phyloP scores from a whole-genome alignment of 2,113 vertebrate species.

The Pipra filicauda region DNA sequence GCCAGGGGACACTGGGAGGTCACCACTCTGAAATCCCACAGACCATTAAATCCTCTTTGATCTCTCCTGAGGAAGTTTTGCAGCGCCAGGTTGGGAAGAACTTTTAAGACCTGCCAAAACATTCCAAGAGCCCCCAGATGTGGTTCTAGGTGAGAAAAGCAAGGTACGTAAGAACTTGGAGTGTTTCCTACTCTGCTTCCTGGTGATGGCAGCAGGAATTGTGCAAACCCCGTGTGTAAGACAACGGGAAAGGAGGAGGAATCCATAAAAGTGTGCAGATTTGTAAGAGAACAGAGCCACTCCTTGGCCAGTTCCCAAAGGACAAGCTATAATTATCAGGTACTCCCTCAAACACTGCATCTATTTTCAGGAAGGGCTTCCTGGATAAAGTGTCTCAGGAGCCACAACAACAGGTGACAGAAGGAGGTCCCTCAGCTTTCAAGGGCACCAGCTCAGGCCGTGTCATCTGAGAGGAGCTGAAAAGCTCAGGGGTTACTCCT shows the following conservation, averaged over 20 bases:
- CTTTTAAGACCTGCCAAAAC: not conserved
- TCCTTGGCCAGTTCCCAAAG: not conserved
- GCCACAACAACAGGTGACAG: not conserved
- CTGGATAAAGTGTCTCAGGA: not conserved
- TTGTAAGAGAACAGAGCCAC: not conserved
- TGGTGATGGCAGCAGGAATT: not conserved
- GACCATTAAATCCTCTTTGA: not conserved
- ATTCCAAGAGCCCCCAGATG: not conserved
- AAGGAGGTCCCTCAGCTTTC: not conserved
- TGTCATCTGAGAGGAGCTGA: not conserved
- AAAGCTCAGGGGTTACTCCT: rapidly evolving
- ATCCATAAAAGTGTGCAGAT: not conserved
- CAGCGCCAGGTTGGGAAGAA: not conserved
- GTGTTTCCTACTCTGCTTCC: not conserved
- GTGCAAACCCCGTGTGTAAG: rapidly evolving
- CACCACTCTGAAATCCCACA: not conserved
- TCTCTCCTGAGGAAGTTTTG: not conserved
- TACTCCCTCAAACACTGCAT: not conserved
- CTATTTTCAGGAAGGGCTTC: not conserved
- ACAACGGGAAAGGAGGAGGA: not conserved
- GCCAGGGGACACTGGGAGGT: not conserved
- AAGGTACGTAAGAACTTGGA: not conserved
- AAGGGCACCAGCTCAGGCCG: not conserved
- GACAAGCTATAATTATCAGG: not conserved
- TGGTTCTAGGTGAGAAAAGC: not conserved